Evolutionary conservation across 1,140 invertebrate genomes (phyloP).

Genomic region (Platyscapa corneri): DNA sequence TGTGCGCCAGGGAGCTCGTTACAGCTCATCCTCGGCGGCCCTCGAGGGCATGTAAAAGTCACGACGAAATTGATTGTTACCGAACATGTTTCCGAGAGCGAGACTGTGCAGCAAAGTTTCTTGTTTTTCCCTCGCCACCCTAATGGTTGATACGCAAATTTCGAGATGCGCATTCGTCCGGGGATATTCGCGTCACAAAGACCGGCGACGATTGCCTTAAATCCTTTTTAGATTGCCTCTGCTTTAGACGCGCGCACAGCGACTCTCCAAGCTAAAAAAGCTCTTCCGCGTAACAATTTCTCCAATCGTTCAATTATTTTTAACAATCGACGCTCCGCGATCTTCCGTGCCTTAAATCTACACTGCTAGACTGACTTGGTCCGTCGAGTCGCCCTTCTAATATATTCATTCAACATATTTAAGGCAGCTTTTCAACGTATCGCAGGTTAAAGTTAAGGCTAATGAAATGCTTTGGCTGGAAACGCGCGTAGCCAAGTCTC

Average conservation of each 20-base stretch:
- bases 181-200: constrained; percentile 42
- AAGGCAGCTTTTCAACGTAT: too few relatives aligned
- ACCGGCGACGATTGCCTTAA: constrained; percentile 30
- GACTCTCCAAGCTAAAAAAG: too few relatives aligned
- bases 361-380: too few relatives aligned
- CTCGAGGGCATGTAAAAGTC: constrained; percentile 30
- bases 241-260: background rate
- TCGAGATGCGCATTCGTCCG: constrained; percentile 11
- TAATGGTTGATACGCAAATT: constrained; percentile 37
- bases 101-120: background rate
- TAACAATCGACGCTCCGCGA: background rate
- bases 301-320: background rate
- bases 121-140: background rate
- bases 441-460: too few relatives aligned
- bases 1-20: background rate
- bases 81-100: background rate
- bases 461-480: too few relatives aligned
- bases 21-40: background rate
- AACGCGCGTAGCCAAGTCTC: too few relatives aligned
- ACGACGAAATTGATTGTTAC: constrained; percentile 48
- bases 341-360: too few relatives aligned
- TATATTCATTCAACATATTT: too few relatives aligned
- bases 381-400: too few relatives aligned
- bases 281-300: background rate
- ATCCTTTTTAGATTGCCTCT: constrained; percentile 34